phyloP scores from a whole-genome alignment of 2,888 invertebrate genomes.

The Cristatella mucedo region DNA sequence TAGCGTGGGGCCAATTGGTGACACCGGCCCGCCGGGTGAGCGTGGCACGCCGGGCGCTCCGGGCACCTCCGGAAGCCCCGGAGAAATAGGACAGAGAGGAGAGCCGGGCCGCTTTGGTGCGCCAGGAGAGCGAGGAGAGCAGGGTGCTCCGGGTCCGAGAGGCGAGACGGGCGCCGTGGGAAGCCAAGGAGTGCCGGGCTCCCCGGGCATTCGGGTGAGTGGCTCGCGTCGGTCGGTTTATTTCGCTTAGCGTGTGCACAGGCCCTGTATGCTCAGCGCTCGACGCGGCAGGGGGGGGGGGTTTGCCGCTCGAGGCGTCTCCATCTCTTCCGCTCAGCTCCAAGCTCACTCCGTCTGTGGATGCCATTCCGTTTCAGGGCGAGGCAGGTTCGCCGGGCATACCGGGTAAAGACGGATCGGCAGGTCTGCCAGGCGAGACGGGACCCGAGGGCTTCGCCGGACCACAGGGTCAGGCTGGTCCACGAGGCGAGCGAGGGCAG shows the following conservation, averaged over 20 bases:
- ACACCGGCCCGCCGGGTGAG: conserved; percentile 5
- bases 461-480: conserved; percentile 14
- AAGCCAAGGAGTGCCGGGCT: background rate
- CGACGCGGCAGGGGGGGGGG: too few species aligned
- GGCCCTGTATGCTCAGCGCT: too few species aligned
- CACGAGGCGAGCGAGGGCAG: conserved; percentile 5
- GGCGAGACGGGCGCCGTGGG: conserved; percentile 9
- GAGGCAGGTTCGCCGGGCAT: conserved; percentile 3
- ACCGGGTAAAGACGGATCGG: background rate
- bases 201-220: conserved; percentile 2
- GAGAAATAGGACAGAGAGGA: too few species aligned
- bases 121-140: conserved; percentile 5
- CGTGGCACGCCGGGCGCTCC: conserved; percentile 10
- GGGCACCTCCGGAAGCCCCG: conserved; percentile 11
- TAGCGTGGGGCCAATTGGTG: too few species aligned
- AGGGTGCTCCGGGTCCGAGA: conserved; percentile 6
- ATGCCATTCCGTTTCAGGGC: too few species aligned
- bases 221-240: too few species aligned
- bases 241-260: too few species aligned
- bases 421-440: conserved; percentile 2
- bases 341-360: too few species aligned
- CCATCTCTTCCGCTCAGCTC: background rate
- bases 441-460: conserved; percentile 7
- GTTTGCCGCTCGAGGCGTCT: background rate
- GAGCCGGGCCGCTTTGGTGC: conserved; percentile 3